Percentiles rank a stretch among this genome's conserved stretches.
phyloP scores from a whole-genome alignment of 2,888 invertebrate genomes.

The Thymelicus acteon region DNA sequence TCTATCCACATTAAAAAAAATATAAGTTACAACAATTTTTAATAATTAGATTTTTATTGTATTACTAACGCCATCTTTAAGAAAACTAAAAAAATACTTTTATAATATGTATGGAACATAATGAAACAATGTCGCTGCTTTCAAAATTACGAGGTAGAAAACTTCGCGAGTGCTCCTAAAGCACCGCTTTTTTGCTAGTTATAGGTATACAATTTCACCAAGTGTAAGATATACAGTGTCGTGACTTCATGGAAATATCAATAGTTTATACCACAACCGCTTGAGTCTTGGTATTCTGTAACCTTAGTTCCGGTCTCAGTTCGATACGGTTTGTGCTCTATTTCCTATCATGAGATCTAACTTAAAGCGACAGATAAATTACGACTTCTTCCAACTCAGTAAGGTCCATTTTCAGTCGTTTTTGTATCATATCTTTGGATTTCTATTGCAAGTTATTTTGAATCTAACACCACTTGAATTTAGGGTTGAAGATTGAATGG shows the following conservation, averaged over 20 bases:
- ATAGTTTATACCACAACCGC: background rate
- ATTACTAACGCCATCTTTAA: too few relatives aligned
- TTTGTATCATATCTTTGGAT: background rate
- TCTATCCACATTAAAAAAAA: too few relatives aligned
- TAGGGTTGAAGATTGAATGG: background rate
- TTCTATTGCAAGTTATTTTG: background rate
- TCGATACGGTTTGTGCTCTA: constrained; percentile 33
- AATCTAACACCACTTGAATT: background rate
- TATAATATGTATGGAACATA: too few relatives aligned
- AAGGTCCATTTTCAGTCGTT: constrained; percentile 1
- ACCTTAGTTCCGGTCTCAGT: constrained; percentile 37
- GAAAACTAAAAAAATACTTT: too few relatives aligned
- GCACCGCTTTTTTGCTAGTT: too few relatives aligned
- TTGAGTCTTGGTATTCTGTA: constrained; percentile 21
- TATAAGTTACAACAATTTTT: too few relatives aligned
- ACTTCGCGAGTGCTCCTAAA: too few relatives aligned
- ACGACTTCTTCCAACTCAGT: background rate
- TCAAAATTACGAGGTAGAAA: too few relatives aligned
- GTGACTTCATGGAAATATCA: constrained; percentile 24
- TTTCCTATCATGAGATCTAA: constrained; percentile 28
- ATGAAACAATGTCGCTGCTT: too few relatives aligned
- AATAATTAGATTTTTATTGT: too few relatives aligned
- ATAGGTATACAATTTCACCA: too few relatives aligned
- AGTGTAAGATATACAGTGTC: constrained; percentile 1
- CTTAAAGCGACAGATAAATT: background rate